Conservation (phyloP, 64 coral and sea anemone species). For the Exaiptasia diaphana region DNA sequence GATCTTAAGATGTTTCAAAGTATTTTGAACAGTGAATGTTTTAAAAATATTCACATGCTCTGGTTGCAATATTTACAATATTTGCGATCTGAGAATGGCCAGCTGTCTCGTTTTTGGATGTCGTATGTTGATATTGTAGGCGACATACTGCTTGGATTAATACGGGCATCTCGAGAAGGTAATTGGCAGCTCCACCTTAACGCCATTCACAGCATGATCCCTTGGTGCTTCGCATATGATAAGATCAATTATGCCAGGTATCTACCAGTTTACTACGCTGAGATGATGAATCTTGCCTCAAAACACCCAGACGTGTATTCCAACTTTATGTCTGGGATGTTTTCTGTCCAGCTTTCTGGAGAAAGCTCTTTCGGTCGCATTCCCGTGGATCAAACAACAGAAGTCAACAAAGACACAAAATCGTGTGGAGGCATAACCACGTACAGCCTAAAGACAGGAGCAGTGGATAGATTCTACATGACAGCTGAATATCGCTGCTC, state of each 20-base stretch:
- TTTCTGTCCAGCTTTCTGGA: slow-evolving; percentile 19
- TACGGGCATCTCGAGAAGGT: slow-evolving; percentile 28
- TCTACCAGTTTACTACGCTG: slow-evolving; percentile 27
- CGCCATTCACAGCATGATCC: slow-evolving; percentile 22
- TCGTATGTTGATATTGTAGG: slow-evolving; percentile 31
- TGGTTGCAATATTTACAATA: slow-evolving; percentile 7
- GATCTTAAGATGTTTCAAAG: background rate
- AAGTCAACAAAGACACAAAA: slow-evolving; percentile 40
- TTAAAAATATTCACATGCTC: background rate
- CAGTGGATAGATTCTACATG: slow-evolving; percentile 23
- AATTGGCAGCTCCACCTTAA: slow-evolving; percentile 28
- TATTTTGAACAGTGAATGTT: slow-evolving; percentile 8
- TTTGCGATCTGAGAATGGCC: slow-evolving; percentile 6
- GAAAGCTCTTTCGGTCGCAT: slow-evolving; percentile 16
- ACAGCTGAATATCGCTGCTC: slow-evolving; percentile 34
- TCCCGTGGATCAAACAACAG: slow-evolving; percentile 13
- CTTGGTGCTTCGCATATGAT: slow-evolving; percentile 37
- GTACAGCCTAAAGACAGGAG: slow-evolving; percentile 32
- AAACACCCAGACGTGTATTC: slow-evolving; percentile 31
- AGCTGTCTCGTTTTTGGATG: slow-evolving; percentile 32
- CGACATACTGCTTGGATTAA: slow-evolving; percentile 4
- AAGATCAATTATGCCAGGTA: slow-evolving; percentile 33
- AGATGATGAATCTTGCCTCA: slow-evolving; percentile 34
- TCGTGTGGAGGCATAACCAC: background rate
- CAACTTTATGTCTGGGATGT: slow-evolving; percentile 7